phyloP scores from a whole-genome alignment of 2,797 vertebrate genomes.

The Poecilia wingei region DNA sequence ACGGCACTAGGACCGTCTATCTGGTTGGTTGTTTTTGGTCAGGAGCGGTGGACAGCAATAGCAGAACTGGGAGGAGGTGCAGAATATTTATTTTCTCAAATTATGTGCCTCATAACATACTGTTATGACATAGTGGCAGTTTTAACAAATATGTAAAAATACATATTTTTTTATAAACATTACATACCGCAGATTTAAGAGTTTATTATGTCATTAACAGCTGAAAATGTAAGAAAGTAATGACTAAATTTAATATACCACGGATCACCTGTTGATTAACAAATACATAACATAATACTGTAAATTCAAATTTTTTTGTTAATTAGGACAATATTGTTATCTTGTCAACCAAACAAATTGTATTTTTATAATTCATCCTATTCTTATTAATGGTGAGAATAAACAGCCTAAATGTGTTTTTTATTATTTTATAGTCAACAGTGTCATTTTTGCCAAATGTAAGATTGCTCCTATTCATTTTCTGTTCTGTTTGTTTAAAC shows the following conservation, averaged over 20 bases:
- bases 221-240: background rate
- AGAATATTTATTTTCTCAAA: too few species aligned
- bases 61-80: too few species aligned
- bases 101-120: too few species aligned
- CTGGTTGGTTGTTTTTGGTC: too few species aligned
- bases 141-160: too few species aligned
- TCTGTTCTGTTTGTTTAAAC: background rate
- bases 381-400: background rate
- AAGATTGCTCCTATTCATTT: background rate
- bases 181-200: background rate
- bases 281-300: background rate
- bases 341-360: background rate
- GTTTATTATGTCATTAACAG: background rate
- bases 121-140: too few species aligned
- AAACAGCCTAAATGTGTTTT: background rate
- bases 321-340: background rate
- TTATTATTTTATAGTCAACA: background rate
- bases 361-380: background rate
- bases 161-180: too few species aligned
- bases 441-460: background rate
- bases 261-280: background rate
- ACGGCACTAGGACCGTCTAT: too few species aligned
- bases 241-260: background rate
- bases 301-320: background rate
- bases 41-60: too few species aligned